Base-by-base conservation (phyloP, 37 sponge, comb jelly and placozoan species). In the Tethya wilhelma region DNA sequence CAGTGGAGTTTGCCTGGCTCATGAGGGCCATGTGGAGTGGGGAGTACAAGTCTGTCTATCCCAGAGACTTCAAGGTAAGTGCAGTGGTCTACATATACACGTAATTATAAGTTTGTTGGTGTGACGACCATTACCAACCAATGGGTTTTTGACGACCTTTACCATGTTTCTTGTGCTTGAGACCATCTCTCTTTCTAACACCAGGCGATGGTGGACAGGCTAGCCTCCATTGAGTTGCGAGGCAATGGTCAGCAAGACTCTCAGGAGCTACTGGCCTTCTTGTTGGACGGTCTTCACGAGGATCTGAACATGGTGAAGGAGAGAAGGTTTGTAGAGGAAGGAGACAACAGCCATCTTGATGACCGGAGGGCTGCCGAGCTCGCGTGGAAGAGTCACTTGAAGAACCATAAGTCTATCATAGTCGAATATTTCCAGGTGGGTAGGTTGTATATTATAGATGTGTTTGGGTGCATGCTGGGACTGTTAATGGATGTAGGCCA, bases 201-300 rank as follows among this genome's bases (percentile, higher is more conserved):
- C 1, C 71, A 87, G 88, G 34, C 11, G 19, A 83, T 82, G 26
- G 67, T 91, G 26, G 73, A 73, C n/a, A 66, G 70, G 65, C 81
- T 72, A 62, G 79, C 76, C 5, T 59, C 90, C 81, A n/a, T n/a
- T 19, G 69, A 80, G 34, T 88, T 96, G 71, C 37, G 44, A 23
- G 94, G 94, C 29, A 82, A 70, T 19, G 44, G 75, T 2, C 97
- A 96, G 53, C 97, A 96, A 43, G 97, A 96, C 59, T 83, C 91
- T 8, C 97, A 96, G 71, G 97, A 96, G 62, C 77, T 96, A 57
- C 78, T 96, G 7, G 91, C 89, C 38, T 90, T 90, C 63, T 73
- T 96, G 20, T 73, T 93, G 82, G 94, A 93, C 44, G 97, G 94
- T 12, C 79, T 96, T 8, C 97, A 96, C 53, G 97, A 96, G 66